These are phyloP conservation scores for Copsychus sechellarum DNA, from an alignment of 2,113 vertebrate species.

Conservation along the genomic window DNA sequence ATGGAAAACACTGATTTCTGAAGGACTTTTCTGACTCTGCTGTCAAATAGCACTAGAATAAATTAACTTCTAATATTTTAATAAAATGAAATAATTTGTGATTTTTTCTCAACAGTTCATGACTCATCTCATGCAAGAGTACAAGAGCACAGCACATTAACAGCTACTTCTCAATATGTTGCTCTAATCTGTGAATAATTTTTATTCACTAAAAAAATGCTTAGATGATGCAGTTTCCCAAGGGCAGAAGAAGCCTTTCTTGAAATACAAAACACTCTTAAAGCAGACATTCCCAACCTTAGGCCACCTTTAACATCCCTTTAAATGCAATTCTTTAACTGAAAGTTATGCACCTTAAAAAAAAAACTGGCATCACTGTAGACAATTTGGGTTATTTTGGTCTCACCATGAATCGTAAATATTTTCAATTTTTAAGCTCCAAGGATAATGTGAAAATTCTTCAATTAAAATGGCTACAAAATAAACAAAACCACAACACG, in stretches of 20 bases:
- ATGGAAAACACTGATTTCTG: slow-evolving; percentile 57
- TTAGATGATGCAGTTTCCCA: slow-evolving; percentile 36
- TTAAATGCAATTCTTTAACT: not conserved
- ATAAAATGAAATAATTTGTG: slow-evolving; percentile 63
- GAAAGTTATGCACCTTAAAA: not conserved
- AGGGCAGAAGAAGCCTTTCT: slow-evolving; percentile 6
- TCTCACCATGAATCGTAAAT: not conserved
- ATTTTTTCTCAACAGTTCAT: slow-evolving; percentile 55
- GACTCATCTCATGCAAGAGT: slow-evolving; percentile 28
- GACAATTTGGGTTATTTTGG: not conserved
- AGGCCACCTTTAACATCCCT: not conserved
- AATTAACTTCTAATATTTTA: slow-evolving; percentile 69
- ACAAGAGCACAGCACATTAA: slow-evolving; percentile 25
- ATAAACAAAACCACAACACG: not conserved
- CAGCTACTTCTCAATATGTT: slow-evolving; percentile 27
- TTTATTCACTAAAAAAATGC: slow-evolving; percentile 38
- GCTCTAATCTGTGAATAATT: slow-evolving; percentile 37
- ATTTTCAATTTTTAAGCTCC: not conserved
- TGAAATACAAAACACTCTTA: not conserved
- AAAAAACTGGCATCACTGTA: not conserved
- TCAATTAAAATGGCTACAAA: not conserved
- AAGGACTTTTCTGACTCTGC: slow-evolving; percentile 52
- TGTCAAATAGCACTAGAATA: slow-evolving; percentile 56
- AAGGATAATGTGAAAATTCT: not conserved
- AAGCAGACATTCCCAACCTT: not conserved